Evolutionary conservation across 2,888 invertebrate genomes (phyloP), one percentile per base, ranked within the genome.

Genomic region (Drosophila macrospina): DNA sequence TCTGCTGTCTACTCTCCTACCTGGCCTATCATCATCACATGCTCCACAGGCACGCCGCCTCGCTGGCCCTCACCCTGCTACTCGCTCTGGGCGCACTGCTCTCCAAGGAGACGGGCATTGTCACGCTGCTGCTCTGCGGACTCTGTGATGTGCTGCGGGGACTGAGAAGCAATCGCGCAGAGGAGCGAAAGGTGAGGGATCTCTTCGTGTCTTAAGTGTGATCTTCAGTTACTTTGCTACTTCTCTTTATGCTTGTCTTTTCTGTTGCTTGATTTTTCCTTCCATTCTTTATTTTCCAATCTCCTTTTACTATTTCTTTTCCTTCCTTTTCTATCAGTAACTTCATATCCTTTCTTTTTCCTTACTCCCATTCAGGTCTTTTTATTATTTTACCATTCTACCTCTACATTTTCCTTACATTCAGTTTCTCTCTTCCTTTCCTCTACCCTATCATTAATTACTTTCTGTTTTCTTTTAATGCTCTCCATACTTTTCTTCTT

Each of bases 21-120:
- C 94, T 98, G 85, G 94, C 96, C 50, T 99, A 98, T 15, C 26
- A 37, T 37, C 50, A 15, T 1, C 50, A 37, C 93, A 95, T 95
- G 86, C 95, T 95, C 73, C 97, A 98, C 91, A 94, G 94, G 93
- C 73, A 94, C 77, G 95, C 94, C 80, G 36, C 13, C 24, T 50
- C 24, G 8, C 93, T 97, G 86, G 93, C 93, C 56, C 92, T 94
- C 70, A 93, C 94, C 71, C 92, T 95, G 80, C 78, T 95, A 91
- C 92, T 96, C 74, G 95, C 97, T 39, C 93, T 95, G 44, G 95
- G 96, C 45, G 97, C 97, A 75, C 96, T 98, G 93, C 94, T 99
- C 82, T 97, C 97, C 93, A 99, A 98, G 93, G 99, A 99, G 93
- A 98, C 98, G 56, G 98, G 98, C 60, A 95, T 98, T 90, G 98